Percentiles rank a stretch among this genome's conserved stretches.
These are phyloP conservation scores for Leptinotarsa haldemani DNA, from an alignment of 2,888 invertebrate genomes.

Conservation along the genomic window DNA sequence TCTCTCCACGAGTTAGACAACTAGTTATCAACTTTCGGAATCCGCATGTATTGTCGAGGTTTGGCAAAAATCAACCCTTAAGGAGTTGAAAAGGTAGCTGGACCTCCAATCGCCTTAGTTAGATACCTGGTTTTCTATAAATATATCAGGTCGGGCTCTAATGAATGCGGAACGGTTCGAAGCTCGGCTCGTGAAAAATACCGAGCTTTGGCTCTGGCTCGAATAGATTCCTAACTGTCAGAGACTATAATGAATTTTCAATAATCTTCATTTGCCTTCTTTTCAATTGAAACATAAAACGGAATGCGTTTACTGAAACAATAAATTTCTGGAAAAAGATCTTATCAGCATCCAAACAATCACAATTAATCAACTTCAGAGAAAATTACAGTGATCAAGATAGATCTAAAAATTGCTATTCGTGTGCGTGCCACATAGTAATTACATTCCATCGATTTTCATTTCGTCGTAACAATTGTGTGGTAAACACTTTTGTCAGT, in stretches of 20 bases:
- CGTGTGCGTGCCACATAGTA: background rate
- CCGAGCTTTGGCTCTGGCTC: too few relatives aligned
- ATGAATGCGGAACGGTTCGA: too few relatives aligned
- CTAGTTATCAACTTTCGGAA: too few relatives aligned
- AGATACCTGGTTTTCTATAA: too few relatives aligned
- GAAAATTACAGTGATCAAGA: constrained; percentile 14
- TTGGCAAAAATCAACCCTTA: too few relatives aligned
- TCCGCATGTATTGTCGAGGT: too few relatives aligned
- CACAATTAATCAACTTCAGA: constrained; percentile 7
- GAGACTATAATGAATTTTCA: background rate
- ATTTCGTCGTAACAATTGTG: background rate
- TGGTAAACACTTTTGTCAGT: background rate
- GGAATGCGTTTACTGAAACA: background rate
- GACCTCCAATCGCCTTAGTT: too few relatives aligned
- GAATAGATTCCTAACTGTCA: too few relatives aligned
- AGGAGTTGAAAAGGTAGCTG: too few relatives aligned
- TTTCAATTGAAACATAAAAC: background rate
- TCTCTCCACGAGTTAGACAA: too few relatives aligned
- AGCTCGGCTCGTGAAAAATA: too few relatives aligned
- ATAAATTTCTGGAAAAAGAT: background rate
- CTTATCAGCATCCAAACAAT: background rate
- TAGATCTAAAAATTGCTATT: constrained; percentile 1
- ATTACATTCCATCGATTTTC: background rate
- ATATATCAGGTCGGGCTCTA: too few relatives aligned
- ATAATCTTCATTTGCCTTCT: background rate